These are phyloP conservation scores for Fragum whitleyi DNA, from an alignment of 2,888 invertebrate genomes.

Conservation along the genomic window DNA sequence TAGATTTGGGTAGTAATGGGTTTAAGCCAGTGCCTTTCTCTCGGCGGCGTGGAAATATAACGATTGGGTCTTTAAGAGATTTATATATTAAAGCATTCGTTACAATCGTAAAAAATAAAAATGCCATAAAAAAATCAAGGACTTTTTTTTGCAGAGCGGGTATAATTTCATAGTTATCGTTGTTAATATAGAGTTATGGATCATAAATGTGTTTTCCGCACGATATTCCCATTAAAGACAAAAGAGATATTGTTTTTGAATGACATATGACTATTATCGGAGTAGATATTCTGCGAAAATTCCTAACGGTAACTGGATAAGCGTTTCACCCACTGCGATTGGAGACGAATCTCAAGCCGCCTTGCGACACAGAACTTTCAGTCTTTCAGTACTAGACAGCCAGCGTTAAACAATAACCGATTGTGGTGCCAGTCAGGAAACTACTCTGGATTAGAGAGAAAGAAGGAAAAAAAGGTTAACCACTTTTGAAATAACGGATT, in stretches of 20 bases:
- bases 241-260: conserved; percentile 15
- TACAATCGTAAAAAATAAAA: no score
- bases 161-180: background rate
- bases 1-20: no score
- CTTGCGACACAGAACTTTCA: background rate
- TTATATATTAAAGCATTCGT: no score
- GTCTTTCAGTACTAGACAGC: conserved; percentile 10
- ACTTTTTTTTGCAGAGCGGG: background rate
- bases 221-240: conserved; percentile 4
- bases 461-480: conserved; percentile 4
- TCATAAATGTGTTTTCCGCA: background rate
- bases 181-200: background rate
- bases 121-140: no score
- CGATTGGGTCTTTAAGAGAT: no score
- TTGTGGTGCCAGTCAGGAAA: conserved; percentile 8
- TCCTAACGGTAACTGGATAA: conserved; percentile 6
- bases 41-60: no score
- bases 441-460: conserved; percentile 18
- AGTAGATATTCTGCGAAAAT: background rate
- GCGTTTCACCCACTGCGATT: conserved; percentile 14
- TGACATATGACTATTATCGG: conserved; percentile 19
- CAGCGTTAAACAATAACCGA: conserved; percentile 7
- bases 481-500: conserved; percentile 12
- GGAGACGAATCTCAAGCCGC: background rate
- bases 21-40: no score